A percentile compares a stretch with the other conserved stretches of the same genome.
These are phyloP conservation scores for Mythimna albipuncta DNA, from an alignment of 2,888 invertebrate species.

Conservation along the genomic window DNA sequence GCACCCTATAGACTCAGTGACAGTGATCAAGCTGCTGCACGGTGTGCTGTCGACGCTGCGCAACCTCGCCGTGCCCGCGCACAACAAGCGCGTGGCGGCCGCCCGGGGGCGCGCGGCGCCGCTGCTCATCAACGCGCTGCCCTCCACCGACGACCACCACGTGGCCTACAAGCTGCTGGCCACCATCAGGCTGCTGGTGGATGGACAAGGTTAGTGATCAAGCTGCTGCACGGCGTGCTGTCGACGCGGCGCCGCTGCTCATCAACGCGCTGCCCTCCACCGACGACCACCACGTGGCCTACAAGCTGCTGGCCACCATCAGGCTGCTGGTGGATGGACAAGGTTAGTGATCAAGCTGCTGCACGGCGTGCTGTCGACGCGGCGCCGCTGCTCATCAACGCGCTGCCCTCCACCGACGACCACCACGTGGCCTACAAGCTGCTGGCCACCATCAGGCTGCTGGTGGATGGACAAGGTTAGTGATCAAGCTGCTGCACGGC, in stretches of 20 bases:
- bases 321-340: neutral
- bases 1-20: conserved; percentile 67
- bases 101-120: conserved; percentile 91
- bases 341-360: conserved; percentile 86
- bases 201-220: conserved; percentile 93
- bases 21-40: conserved; percentile 91
- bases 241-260: conserved; percentile 71
- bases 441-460: too few relatives aligned
- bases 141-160: conserved; percentile 93
- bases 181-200: conserved; percentile 96
- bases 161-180: conserved; percentile 97
- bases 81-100: conserved; percentile 94
- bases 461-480: too few relatives aligned
- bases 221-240: conserved; percentile 89
- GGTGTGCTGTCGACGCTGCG: conserved; percentile 94
- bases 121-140: conserved; percentile 92
- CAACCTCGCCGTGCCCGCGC: conserved; percentile 93
- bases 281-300: too few relatives aligned
- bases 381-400: too few relatives aligned
- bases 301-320: too few relatives aligned
- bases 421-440: too few relatives aligned
- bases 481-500: too few relatives aligned
- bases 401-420: too few relatives aligned
- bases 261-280: too few relatives aligned
- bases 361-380: conserved; percentile 12